A percentile compares a stretch with the other conserved stretches of the same genome.
phyloP scores from a whole-genome alignment of 2,113 vertebrate species.

The Saccopteryx bilineata region DNA sequence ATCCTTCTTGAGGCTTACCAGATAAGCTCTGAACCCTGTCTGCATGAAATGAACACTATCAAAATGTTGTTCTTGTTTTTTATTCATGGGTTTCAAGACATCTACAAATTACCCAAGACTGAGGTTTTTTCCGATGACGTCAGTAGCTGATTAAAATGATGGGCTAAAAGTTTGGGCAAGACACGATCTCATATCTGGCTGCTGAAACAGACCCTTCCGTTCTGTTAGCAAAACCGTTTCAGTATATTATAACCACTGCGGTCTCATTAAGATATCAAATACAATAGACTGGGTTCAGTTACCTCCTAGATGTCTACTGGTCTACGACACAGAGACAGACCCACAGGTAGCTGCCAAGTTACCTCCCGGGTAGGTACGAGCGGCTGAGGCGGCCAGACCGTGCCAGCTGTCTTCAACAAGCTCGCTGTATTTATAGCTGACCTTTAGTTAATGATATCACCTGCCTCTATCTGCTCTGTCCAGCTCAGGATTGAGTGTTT shows the following conservation, averaged over 20 bases:
- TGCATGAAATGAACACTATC: constrained; percentile 1
- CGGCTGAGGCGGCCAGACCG: background rate
- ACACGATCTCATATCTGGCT: constrained; percentile 38
- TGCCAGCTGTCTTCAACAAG: background rate
- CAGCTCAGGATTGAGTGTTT: constrained; percentile 67
- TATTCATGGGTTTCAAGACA: background rate
- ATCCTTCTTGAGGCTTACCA: constrained; percentile 32
- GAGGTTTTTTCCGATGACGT: constrained; percentile 45
- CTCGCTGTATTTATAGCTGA: constrained; percentile 39
- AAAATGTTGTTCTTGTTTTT: constrained; percentile 4
- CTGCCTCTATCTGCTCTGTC: constrained; percentile 58
- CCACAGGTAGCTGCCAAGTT: background rate
- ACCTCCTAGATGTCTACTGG: background rate
- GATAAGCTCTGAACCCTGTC: constrained; percentile 12
- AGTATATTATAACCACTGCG: background rate
- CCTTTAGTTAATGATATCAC: constrained; percentile 70
- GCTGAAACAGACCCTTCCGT: background rate
- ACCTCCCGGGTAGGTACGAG: background rate
- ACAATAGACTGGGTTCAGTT: background rate
- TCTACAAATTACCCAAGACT: background rate
- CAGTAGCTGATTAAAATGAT: constrained; percentile 44
- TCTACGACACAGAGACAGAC: background rate
- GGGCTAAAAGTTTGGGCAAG: background rate
- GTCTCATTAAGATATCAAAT: constrained; percentile 17
- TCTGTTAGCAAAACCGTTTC: background rate